Evolutionary conservation across 2,113 vertebrate species (phyloP).

Genomic region (Spea multiplicata): DNA sequence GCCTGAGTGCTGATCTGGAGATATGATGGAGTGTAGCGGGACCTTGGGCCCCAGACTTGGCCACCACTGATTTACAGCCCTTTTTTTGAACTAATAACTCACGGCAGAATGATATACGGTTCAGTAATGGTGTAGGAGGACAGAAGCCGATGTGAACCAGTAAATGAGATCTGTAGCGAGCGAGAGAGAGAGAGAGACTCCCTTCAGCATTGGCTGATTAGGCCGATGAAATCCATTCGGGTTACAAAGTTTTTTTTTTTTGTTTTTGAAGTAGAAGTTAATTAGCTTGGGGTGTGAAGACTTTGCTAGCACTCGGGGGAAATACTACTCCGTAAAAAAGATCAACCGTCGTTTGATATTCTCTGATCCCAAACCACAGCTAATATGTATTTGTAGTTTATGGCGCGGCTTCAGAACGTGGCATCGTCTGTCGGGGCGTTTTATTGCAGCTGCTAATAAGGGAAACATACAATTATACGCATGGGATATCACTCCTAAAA

Average conservation of each 20-base stretch:
- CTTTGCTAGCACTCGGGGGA: not conserved
- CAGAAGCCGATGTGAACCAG: not conserved
- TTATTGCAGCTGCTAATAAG: too few relatives aligned
- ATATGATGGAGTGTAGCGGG: too few relatives aligned
- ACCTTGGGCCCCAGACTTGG: too few relatives aligned
- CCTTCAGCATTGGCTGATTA: slow-evolving; percentile 26
- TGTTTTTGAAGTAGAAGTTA: slow-evolving; percentile 41
- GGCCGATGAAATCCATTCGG: slow-evolving; percentile 27
- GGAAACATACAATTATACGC: too few relatives aligned
- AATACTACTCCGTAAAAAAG: slow-evolving; percentile 25
- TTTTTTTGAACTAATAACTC: too few relatives aligned
- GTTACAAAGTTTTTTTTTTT: slow-evolving; percentile 14
- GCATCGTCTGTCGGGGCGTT: too few relatives aligned
- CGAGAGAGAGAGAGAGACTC: not conserved
- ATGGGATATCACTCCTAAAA: too few relatives aligned
- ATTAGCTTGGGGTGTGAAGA: slow-evolving; percentile 40
- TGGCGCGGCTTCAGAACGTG: too few relatives aligned
- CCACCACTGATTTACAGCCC: too few relatives aligned
- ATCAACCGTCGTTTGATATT: slow-evolving; percentile 14
- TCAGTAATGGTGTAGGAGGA: slow-evolving; percentile 19
- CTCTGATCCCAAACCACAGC: too few relatives aligned
- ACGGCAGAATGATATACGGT: not conserved
- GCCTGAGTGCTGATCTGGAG: too few relatives aligned
- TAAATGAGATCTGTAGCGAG: slow-evolving; percentile 3
- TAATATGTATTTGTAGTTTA: too few relatives aligned